phyloP scores from a whole-genome alignment of 2,113 vertebrate species.

The Actinemys pallida region DNA sequence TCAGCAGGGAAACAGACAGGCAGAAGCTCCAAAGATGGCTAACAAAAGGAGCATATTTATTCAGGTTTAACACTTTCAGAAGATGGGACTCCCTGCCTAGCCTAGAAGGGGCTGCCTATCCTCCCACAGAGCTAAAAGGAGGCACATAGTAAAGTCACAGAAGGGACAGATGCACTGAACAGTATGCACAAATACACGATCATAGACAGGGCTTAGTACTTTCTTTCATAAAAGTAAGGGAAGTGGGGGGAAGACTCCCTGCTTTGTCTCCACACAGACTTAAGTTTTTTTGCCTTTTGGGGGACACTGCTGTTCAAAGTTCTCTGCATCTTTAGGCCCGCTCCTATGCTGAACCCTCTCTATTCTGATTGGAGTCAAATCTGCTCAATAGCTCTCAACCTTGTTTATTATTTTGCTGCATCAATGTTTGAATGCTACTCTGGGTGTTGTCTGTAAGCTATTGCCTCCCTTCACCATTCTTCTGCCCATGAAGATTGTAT shows the following conservation, averaged over 20 bases:
- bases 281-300: neutral
- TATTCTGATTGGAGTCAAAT: neutral
- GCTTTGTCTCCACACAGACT: neutral
- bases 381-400: neutral
- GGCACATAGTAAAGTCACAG: neutral
- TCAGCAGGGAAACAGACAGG: neutral
- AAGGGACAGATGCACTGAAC: neutral
- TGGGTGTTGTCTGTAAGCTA: neutral
- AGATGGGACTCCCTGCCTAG: neutral
- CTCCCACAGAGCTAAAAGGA: neutral
- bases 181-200: neutral
- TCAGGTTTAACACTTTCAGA: neutral
- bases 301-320: neutral
- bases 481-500: neutral
- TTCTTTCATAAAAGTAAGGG: neutral
- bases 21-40: neutral
- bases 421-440: rapidly evolving
- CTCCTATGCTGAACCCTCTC: neutral
- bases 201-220: neutral
- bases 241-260: neutral
- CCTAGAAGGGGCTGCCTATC: neutral
- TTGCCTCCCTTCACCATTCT: neutral
- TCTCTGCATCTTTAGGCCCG: neutral
- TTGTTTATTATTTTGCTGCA: neutral
- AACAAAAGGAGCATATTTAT: neutral